Conservation (phyloP, 2,888 invertebrate species). For the Epirrhoe alternata region DNA sequence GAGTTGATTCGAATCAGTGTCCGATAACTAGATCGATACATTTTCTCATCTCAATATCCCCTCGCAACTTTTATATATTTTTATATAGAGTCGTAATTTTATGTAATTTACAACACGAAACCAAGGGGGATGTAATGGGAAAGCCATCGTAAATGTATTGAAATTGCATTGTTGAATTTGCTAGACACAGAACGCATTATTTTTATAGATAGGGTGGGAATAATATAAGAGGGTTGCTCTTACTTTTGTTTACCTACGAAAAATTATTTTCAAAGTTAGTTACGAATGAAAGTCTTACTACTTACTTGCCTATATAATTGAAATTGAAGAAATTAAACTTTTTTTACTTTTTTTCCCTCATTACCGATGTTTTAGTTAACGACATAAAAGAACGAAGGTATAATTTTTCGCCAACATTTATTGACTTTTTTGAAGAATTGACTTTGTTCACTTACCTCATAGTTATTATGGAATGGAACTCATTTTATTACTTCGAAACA, state of each 20-base stretch:
- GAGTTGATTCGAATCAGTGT: conserved; percentile 2
- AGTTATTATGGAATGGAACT: no score
- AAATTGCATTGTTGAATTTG: conserved; percentile 35
- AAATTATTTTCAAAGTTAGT: not conserved
- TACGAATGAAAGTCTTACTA: not conserved
- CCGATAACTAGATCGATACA: conserved; percentile 48
- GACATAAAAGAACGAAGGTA: no score
- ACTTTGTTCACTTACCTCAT: no score
- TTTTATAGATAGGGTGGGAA: conserved; percentile 5
- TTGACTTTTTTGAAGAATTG: no score
- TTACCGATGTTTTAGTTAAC: no score
- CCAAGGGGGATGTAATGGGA: conserved; percentile 53
- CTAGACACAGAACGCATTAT: conserved; percentile 23
- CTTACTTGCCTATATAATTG: no score
- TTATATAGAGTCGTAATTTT: conserved; percentile 39
- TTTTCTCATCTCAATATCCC: conserved; percentile 57
- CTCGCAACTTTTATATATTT: conserved; percentile 47
- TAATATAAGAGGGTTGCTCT: not conserved
- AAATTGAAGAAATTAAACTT: no score
- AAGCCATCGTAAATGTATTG: conserved; percentile 47
- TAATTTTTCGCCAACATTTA: no score
- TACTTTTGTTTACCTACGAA: not conserved
- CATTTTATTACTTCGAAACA: no score
- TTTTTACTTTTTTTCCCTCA: no score
- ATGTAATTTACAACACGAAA: conserved; percentile 52